Base-by-base conservation (phyloP, 2,888 invertebrate species). In the Hirtodrosophila duncani region DNA sequence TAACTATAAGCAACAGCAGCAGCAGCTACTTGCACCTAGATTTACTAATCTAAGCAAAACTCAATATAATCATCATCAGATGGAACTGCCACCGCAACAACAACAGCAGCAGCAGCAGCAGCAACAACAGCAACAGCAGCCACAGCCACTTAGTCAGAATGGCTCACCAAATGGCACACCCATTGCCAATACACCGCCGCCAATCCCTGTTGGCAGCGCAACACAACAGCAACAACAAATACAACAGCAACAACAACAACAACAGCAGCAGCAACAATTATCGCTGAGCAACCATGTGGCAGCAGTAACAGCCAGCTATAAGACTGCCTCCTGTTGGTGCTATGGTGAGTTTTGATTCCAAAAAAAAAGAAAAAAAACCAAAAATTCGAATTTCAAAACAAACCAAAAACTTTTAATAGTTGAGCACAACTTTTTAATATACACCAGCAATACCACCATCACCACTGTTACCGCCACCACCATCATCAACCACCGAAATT, bases 291-390 rank as follows among this genome's bases (percentile, higher is more conserved):
- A 41, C 8, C 18, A 53, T 50, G 59, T 55, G 56, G 53, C 41
- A 34, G 14, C 45, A 29, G 8, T 70, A 61, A 14, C 75, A 67
- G 43, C 68, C 63, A 50, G 58, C 63, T 64, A 53, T 62, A 78
- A 74, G 61, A 78, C 79, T 68, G 80, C 85, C 60, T 84, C 87
- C 79, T 86, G 86, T 82, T 86, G 85, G 86, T 87, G 86, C 83
- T 84, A 85, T 84, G 87, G 87, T 87, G 86, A 87, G 87, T 87
- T n/a, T 82, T 55, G 66, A 74, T 59, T 53, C 38, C 41, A 34
- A 60, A 61, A 67, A 63, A 66, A 68, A 44, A 45, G 34, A 60
- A 61, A 67, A 63, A 66, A 68, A 67, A 50, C 58, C 58, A 70
- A 62, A n/a, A n/a, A n/a, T n/a, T n/a, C n/a, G n/a, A n/a, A n/a